Evolutionary conservation across 2,113 vertebrate species (phyloP), one percentile per base, ranked within the genome.

Genomic region (Propithecus coquereli): DNA sequence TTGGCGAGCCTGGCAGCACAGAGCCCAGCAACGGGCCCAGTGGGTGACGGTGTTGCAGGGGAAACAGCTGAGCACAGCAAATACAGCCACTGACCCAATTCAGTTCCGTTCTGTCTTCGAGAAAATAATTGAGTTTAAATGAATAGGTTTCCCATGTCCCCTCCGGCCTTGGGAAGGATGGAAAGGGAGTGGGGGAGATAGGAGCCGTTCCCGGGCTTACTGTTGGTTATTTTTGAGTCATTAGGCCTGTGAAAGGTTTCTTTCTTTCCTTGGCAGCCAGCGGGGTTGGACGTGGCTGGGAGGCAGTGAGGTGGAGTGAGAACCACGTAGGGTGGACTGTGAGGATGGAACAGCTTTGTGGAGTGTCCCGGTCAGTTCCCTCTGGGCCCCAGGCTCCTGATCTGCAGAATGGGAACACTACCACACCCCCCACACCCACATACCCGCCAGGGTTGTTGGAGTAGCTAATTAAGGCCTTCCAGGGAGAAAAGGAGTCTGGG

Each of bases 21-120:
- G 89, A 97, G 98, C 98, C 98, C 98, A 96, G 98, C 98, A 98
- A 98, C 96, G 98, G 97, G 97, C 96, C 97, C 93, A 61, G 97
- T 96, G 98, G 98, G 98, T 97, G 97, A 97, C 95, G 61, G 45
- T 90, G 97, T 95, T 96, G 63, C 97, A 90, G 94, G 94, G 27
- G 95, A 98, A 98, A 98, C 34, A 98, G 98, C 98, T 98, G 98
- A 98, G 98, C 95, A 96, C 98, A 98, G 98, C 98, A 98, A 98
- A 98, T 94, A 98, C 57, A 98, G 92, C 95, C 50, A 54, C 1
- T 98, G 98, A 98, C 98, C 98, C 98, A 98, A 91, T 98, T 98
- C 82, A 84, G 96, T 87, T 94, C 97, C 30, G 12, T 97, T 98
- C 98, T 96, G 97, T 98, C 98, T 98, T 97, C 77, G 88, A 95